A percentile compares a stretch with the other conserved stretches of the same genome.
Conservation (phyloP, 2,797 vertebrate genomes). For the Chrosomus eos region DNA sequence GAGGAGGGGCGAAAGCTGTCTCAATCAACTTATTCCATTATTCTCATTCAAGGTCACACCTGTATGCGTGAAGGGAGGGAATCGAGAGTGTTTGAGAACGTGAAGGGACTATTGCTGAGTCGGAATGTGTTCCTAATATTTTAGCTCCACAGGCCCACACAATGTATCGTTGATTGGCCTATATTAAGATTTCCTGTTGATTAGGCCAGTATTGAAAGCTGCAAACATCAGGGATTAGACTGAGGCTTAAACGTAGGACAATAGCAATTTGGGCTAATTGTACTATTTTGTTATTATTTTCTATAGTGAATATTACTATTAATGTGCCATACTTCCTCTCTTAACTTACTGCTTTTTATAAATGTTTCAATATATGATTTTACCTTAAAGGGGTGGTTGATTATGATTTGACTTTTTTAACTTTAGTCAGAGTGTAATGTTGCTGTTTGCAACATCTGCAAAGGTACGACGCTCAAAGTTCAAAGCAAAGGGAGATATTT, state of each 20-base stretch:
- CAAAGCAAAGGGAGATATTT: no score
- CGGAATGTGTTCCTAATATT: slow-evolving; percentile 13
- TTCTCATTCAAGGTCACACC: slow-evolving; percentile 72
- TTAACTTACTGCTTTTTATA: not conserved
- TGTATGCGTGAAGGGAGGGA: slow-evolving; percentile 51
- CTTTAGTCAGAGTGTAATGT: no score
- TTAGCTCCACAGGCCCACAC: not conserved
- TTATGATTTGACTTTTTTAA: not conserved
- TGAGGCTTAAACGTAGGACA: not conserved
- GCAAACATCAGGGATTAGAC: not conserved
- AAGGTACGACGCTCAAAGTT: no score
- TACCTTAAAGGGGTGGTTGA: not conserved
- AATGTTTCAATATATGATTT: not conserved
- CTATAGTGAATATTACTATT: not conserved
- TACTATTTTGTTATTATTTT: not conserved
- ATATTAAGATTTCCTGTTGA: not conserved
- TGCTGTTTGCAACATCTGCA: no score
- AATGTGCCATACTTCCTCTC: not conserved
- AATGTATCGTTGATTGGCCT: not conserved
- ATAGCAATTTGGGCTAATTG: not conserved
- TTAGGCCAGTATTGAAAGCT: not conserved
- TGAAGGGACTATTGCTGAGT: slow-evolving; percentile 24
- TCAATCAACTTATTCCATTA: slow-evolving; percentile 66
- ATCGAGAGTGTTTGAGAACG: not conserved
- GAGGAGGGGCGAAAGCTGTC: slow-evolving; percentile 56